Percentiles rank a stretch among this genome's conserved stretches.
Evolutionary conservation across 2,888 invertebrate genomes (phyloP).

Genomic region (Philaethria dido): DNA sequence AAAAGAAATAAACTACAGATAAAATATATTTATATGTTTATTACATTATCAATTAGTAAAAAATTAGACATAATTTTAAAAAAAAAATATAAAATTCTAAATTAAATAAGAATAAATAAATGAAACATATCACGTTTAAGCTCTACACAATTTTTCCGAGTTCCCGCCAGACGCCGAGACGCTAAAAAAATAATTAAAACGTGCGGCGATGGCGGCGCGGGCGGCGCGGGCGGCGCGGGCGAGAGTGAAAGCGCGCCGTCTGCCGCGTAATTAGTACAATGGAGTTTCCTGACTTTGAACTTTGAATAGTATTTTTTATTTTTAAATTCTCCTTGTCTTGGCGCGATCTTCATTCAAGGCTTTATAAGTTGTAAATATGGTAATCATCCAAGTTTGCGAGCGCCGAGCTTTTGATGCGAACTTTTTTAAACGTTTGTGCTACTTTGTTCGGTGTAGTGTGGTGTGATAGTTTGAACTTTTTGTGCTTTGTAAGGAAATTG

Average conservation of each 20-base stretch:
- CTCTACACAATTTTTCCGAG: constrained; percentile 71
- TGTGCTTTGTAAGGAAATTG: background rate
- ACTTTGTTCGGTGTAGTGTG: background rate
- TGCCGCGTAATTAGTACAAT: constrained; percentile 83
- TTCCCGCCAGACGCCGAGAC: constrained; percentile 83
- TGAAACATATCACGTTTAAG: constrained; percentile 47
- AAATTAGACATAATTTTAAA: too few relatives aligned
- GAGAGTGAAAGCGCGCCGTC: constrained; percentile 83
- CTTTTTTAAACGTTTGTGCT: constrained; percentile 9
- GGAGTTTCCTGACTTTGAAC: constrained; percentile 84
- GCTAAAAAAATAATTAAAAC: constrained; percentile 84
- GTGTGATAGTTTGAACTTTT: constrained; percentile 4
- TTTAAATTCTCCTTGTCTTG: constrained; percentile 56
- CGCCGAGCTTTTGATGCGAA: background rate
- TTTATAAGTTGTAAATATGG: constrained; percentile 38
- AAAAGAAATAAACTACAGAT: background rate
- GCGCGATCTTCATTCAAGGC: constrained; percentile 44
- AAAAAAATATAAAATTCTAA: too few relatives aligned
- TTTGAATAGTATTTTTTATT: constrained; percentile 75
- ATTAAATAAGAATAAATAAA: too few relatives aligned
- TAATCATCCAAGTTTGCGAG: constrained; percentile 22
- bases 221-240: constrained; percentile 43
- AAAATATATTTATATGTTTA: background rate
- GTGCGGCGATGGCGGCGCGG: constrained; percentile 58
- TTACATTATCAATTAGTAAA: too few relatives aligned